Base-by-base conservation (phyloP, 2,797 vertebrate genomes). In the Dendrocincla fuliginosa region DNA sequence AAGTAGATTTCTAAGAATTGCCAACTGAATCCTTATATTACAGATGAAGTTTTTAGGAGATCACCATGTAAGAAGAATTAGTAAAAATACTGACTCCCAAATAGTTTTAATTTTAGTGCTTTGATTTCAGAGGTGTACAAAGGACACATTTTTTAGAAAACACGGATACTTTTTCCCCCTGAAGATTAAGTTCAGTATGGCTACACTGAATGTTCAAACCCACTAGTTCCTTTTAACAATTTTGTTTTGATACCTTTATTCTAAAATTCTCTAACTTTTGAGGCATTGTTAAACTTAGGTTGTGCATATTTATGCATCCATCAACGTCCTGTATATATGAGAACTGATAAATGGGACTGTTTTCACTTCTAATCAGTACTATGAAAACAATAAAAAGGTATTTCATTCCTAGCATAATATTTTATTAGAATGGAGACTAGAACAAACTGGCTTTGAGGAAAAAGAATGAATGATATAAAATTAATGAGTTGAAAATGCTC, bases 101-200 rank as follows among this genome's bases (percentile, higher is more conserved):
- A 63, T 17, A 32, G 10, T 82, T 70, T 65, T 39, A 41, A 23
- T 78, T 59, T 69, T 53, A 4, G 1, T 74, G 12, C 12, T 85
- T 85, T 88, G 10, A 41, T 55, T 78, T 84, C 44, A 75, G 30
- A 56, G 3, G 1, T 27, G 11, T 52, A 8, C 20, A 75, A 81
- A 78, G 5, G 16, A 32, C 5, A 6, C 0, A 17, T 41, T 50
- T 69, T 73, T 80, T 35, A 76, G 39, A 55, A 89, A 88, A 5
- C 1, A 4, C 5, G 44, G 9, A 42, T 11, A 9, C 5, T 35
- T 11, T 52, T 39, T 67, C 2, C 1, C 9, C 13, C 13, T 70
- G 35, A 78, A 68, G 13, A 13, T n/a, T 74, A 74, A 2, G 3
- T 67, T 87, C 69, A 67, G 9, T 30, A 17, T 57, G 32, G 13